Evolutionary conservation across 2,797 vertebrate genomes (phyloP), one percentile per base, ranked within the genome.

Genomic region (Tympanoctomys barrerae): DNA sequence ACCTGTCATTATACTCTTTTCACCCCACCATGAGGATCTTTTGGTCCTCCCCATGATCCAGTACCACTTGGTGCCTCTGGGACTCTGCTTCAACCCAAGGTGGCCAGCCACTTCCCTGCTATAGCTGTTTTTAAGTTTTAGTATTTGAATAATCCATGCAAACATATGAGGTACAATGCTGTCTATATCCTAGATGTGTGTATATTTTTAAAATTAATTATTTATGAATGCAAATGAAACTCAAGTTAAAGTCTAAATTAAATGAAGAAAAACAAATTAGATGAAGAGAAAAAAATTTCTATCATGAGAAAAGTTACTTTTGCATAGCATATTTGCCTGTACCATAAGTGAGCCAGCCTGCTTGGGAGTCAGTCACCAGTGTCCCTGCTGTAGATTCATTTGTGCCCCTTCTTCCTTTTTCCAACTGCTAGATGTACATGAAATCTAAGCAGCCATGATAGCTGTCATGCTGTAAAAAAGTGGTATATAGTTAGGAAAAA

Each of bases 171-270:
- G 68, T 12, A 71, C 21, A 73, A n/a, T 78, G 90, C 19, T 86
- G 81, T 79, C 54, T 52, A 78, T 52, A 78, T 78, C 42, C 31
- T 86, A 82, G 36, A 89, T 89, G 28, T 54, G 13, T 49, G 59
- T 91, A 83, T 16, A 46, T 92, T 49, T 94, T 89, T 36, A 10
- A 82, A 90, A 77, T 73, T 70, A 89, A 85, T 71, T 85, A 75
- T 95, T 95, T 88, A 75, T 94, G 91, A 91, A 54, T 57, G 33
- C 36, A 54, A 68, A 73, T 77, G 13, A 92, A 90, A 46, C 33
- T 82, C 73, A 75, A 82, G 62, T 91, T 83, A 31, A 94, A 85
- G 83, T 89, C 90, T 49, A 89, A n/a, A 39, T 94, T 33, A 86
- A 31, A 36, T 54, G 61, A 85, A 92, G 46, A 94, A 52, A 70